Percentiles rank a stretch among this genome's conserved stretches.
phyloP scores from a whole-genome alignment of 2,797 vertebrate species.

The Tapera naevia region DNA sequence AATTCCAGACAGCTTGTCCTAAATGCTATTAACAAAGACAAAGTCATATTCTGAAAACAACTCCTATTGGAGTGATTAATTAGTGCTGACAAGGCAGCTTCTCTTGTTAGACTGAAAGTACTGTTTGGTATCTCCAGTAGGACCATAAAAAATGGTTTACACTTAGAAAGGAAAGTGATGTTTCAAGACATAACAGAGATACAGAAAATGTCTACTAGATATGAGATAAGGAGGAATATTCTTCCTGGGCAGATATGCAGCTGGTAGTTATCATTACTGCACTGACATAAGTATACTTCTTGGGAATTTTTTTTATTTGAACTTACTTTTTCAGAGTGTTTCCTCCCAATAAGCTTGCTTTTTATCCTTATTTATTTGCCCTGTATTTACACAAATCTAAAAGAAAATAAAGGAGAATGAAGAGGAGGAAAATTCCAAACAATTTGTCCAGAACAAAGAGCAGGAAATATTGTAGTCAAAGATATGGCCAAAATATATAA shows the following conservation, averaged over 20 bases:
- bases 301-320: neutral
- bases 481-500: neutral
- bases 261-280: neutral
- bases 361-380: neutral
- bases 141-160: neutral
- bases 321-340: neutral
- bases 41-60: neutral
- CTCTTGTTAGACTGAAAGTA: neutral
- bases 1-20: constrained; percentile 11
- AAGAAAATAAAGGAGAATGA: neutral
- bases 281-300: neutral
- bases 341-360: neutral
- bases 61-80: constrained; percentile 31
- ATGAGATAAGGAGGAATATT: neutral
- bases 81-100: neutral
- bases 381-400: neutral
- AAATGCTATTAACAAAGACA: constrained; percentile 24
- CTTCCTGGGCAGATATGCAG: neutral
- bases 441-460: neutral
- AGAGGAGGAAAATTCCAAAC: neutral
- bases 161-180: neutral
- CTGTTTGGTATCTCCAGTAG: neutral
- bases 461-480: neutral
- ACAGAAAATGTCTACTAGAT: neutral
- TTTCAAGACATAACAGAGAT: neutral